phyloP scores from a whole-genome alignment of 2,888 invertebrate genomes.

The Eurytoma californica region DNA sequence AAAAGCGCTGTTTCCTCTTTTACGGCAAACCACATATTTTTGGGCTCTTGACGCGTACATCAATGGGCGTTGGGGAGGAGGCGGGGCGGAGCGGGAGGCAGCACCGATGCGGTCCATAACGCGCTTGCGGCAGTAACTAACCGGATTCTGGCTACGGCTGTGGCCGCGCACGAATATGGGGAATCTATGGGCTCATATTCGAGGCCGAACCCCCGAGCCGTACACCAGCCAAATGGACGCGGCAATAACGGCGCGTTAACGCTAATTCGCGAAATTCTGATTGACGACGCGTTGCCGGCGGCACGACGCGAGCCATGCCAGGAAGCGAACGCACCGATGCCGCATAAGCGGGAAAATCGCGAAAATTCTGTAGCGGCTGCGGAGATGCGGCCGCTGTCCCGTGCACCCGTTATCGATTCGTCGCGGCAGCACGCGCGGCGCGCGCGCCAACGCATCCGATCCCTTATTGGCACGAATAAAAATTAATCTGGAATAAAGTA shows the following conservation, averaged over 20 bases:
- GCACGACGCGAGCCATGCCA: constrained; percentile 2
- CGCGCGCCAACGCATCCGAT: background rate
- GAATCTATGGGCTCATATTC: constrained; percentile 75
- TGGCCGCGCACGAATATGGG: constrained; percentile 67
- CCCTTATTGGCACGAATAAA: too few relatives aligned
- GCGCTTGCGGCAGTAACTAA: constrained; percentile 72
- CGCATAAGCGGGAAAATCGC: constrained; percentile 29
- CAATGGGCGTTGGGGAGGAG: constrained; percentile 48
- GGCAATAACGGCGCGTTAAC: constrained; percentile 76
- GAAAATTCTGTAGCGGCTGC: constrained; percentile 50
- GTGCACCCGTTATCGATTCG: constrained; percentile 42
- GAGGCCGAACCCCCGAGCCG: constrained; percentile 68
- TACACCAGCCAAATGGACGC: constrained; percentile 74
- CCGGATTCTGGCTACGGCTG: constrained; percentile 69
- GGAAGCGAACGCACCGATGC: constrained; percentile 7
- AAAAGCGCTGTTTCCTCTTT: constrained; percentile 51
- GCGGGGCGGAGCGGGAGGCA: constrained; percentile 59
- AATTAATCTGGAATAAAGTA: too few relatives aligned
- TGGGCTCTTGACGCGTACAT: constrained; percentile 51
- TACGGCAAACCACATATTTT: constrained; percentile 46
- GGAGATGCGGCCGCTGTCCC: constrained; percentile 55
- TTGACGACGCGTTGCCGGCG: constrained; percentile 68
- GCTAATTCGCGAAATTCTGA: constrained; percentile 76
- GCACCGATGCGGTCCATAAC: constrained; percentile 70
- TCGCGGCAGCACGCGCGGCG: background rate